A percentile compares a stretch with the other conserved stretches of the same genome.
These are phyloP conservation scores for Corythornis madagascariensis DNA, from an alignment of 2,113 vertebrate species.

Conservation along the genomic window DNA sequence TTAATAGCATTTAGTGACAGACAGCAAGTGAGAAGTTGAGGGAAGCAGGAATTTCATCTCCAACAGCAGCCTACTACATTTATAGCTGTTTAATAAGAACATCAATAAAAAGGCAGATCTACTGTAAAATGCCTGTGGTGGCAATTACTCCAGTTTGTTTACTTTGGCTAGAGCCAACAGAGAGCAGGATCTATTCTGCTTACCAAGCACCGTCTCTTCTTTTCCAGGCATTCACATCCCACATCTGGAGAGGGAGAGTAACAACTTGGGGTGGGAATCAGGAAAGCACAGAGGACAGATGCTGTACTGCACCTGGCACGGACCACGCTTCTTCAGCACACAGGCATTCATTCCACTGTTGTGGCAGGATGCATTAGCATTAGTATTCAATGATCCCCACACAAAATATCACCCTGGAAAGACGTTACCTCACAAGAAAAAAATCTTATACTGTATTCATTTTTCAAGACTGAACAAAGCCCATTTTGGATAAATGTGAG, in stretches of 20 bases:
- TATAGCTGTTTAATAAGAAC: conserved; percentile 24
- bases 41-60: not conserved
- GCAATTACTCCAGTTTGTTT: conserved; percentile 31
- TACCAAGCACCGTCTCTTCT: not conserved
- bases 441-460: conserved; percentile 36
- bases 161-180: conserved; percentile 15
- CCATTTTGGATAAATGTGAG: conserved; percentile 49
- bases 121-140: conserved; percentile 6
- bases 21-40: not conserved
- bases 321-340: not conserved
- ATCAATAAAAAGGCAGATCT: conserved; percentile 27
- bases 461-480: conserved; percentile 61
- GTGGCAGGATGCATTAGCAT: not conserved
- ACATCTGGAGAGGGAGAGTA: not conserved
- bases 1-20: conserved; percentile 42
- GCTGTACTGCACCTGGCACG: not conserved
- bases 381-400: not conserved
- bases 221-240: not conserved
- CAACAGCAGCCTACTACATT: conserved; percentile 2
- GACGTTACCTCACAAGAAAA: conserved; percentile 70
- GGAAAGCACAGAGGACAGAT: not conserved
- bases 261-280: not conserved
- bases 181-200: conserved; percentile 5
- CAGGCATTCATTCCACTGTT: not conserved
- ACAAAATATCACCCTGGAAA: conserved; percentile 24